These are phyloP conservation scores for Apogon hyalosoma DNA, from an alignment of 2,797 vertebrate genomes.

Conservation along the genomic window DNA sequence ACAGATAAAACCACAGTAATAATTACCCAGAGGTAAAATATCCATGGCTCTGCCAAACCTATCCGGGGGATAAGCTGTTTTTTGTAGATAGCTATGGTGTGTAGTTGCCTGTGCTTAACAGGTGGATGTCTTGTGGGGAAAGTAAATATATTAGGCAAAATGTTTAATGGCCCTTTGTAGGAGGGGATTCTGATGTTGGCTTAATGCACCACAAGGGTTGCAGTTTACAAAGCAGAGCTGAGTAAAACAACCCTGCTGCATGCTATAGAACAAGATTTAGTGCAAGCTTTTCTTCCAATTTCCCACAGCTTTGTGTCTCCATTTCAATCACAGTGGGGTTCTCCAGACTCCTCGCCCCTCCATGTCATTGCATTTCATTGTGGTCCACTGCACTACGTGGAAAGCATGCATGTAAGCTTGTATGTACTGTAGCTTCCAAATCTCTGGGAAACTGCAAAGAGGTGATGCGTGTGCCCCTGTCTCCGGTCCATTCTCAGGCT, in stretches of 20 bases:
- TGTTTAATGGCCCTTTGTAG: constrained; percentile 39
- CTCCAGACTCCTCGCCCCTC: constrained; percentile 28
- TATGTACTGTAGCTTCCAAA: constrained; percentile 19
- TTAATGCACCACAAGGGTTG: constrained; percentile 2
- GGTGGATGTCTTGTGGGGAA: constrained; percentile 19
- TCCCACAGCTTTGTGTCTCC: constrained; percentile 53
- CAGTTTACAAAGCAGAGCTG: constrained; percentile 29
- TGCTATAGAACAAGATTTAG: constrained; percentile 20
- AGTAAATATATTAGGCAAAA: constrained; percentile 25
- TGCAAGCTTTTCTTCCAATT: constrained; percentile 47
- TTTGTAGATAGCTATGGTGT: constrained; percentile 31
- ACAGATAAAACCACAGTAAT: constrained; percentile 42
- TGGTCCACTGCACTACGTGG: constrained; percentile 46
- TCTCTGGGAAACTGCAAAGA: constrained; percentile 31
- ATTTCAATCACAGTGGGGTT: constrained; percentile 56
- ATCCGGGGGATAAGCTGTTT: constrained; percentile 48
- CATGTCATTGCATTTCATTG: constrained; percentile 63
- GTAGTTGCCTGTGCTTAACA: constrained; percentile 25
- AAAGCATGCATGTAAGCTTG: constrained; percentile 40
- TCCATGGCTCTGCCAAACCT: constrained; percentile 12
- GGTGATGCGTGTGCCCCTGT: constrained; percentile 52
- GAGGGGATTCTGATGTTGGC: constrained; percentile 28
- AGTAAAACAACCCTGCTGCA: constrained; percentile 26
- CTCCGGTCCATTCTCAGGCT: constrained; percentile 22
- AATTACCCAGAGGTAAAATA: constrained; percentile 48